Percentiles rank a stretch among this genome's conserved stretches.
These are phyloP conservation scores for Gymnogyps californianus DNA, from an alignment of 2,113 vertebrate genomes.

Conservation along the genomic window DNA sequence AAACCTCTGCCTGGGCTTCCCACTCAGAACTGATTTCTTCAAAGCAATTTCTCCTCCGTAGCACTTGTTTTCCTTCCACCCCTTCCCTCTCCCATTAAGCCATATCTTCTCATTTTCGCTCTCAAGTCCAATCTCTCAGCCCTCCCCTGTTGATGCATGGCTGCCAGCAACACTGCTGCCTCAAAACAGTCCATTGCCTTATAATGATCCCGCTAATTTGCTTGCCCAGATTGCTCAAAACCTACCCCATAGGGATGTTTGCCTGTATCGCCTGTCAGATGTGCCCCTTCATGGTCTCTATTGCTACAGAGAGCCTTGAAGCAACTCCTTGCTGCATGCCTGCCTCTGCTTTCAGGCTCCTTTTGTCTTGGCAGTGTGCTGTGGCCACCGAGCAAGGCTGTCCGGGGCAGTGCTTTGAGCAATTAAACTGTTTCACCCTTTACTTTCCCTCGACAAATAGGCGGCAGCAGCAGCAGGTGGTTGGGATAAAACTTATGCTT, in stretches of 20 bases:
- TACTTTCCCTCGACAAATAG: not conserved
- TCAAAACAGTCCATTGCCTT: not conserved
- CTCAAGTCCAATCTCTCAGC: not conserved
- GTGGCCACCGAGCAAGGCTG: not conserved
- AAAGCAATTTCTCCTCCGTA: not conserved
- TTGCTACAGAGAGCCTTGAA: not conserved
- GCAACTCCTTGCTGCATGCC: not conserved
- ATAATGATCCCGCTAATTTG: not conserved
- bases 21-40: not conserved
- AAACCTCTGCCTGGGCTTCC: not conserved
- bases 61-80: not conserved
- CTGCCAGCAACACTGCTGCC: not conserved
- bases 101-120: not conserved
- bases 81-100: not conserved
- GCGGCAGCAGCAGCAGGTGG: not conserved
- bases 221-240: not conserved
- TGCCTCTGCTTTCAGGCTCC: not conserved
- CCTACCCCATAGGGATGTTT: accelerated
- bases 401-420: not conserved
- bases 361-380: not conserved
- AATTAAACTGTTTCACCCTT: not conserved
- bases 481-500: not conserved
- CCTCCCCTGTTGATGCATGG: not conserved
- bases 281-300: accelerated
- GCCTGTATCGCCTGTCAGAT: not conserved